Evolutionary conservation across 2,113 vertebrate genomes (phyloP), one percentile per base, ranked within the genome.

Genomic region (Etia nguti): DNA sequence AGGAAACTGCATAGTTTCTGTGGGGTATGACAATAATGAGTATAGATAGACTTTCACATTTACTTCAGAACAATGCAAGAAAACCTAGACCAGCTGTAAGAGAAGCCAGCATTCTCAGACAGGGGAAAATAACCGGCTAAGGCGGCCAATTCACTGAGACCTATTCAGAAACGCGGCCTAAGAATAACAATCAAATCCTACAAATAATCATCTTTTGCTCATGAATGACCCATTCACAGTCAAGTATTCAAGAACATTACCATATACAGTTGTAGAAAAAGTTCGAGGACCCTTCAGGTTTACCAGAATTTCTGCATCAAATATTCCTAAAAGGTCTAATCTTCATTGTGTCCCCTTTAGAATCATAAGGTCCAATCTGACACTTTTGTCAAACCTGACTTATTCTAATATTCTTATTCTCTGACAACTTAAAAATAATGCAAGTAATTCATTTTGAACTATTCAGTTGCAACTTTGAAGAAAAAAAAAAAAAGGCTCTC

Each of bases 61-160:
- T 56, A 59, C 29, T 26, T 41, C 2, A 36, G 34, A 85, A 46
- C 13, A 82, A 88, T 11, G 26, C 50, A 13, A 41, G 59, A 62
- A 68, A 85, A 54, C 9, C 43, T 16, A 11, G 16, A 48, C 4
- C 5, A 18, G 22, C 16, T 77, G n/a, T 60, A 38, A 52, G 10
- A 81, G 26, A 31, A 60, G 73, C 59, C 18, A 10, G 5, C 1
- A 18, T 43, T 20, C n/a, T 79, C 6, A 13, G 8, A 36, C 10
- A 36, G 2, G 2, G 24, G 60, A 54, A 34, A 12, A 82, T 8
- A 15, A 48, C 12, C 15, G 31, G n/a, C 26, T 65, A 26, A 48
- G 6, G 10, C 9, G 18, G 10, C 29, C 24, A 20, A 16, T 84
- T 84, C 24, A 57, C 43, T 70, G 46, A 24, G 24, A 16, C 16